Conservation (phyloP, 1,140 invertebrate genomes). For the Leptonema lineaticorne region DNA sequence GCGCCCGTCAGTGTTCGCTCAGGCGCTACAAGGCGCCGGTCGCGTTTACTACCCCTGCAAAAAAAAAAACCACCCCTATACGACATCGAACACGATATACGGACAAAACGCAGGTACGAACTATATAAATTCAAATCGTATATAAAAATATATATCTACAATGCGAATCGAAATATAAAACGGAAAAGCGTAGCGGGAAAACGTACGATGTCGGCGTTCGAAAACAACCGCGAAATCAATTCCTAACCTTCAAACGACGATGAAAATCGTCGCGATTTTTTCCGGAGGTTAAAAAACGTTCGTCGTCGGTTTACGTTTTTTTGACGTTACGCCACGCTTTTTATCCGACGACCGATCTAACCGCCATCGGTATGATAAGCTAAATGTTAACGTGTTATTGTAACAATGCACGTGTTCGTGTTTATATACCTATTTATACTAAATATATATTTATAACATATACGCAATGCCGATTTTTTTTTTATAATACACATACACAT, state of each 20-base stretch:
- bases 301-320: neutral
- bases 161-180: too few species aligned
- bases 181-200: too few species aligned
- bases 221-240: too few species aligned
- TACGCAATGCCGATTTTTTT: neutral
- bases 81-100: neutral
- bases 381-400: conserved; percentile 5
- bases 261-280: too few species aligned
- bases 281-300: neutral
- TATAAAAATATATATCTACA: too few species aligned
- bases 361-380: neutral
- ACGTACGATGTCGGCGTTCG: too few species aligned
- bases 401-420: conserved; percentile 2
- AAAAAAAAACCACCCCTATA: neutral
- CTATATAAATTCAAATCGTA: too few species aligned
- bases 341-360: neutral
- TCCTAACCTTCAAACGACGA: too few species aligned
- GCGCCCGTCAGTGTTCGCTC: neutral
- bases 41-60: too few species aligned
- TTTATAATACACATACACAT: neutral
- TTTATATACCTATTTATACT: neutral
- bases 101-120: neutral
- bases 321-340: neutral
- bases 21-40: neutral
- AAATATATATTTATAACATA: neutral